phyloP scores from a whole-genome alignment of 2,888 invertebrate genomes.

The Pandemis corylana region DNA sequence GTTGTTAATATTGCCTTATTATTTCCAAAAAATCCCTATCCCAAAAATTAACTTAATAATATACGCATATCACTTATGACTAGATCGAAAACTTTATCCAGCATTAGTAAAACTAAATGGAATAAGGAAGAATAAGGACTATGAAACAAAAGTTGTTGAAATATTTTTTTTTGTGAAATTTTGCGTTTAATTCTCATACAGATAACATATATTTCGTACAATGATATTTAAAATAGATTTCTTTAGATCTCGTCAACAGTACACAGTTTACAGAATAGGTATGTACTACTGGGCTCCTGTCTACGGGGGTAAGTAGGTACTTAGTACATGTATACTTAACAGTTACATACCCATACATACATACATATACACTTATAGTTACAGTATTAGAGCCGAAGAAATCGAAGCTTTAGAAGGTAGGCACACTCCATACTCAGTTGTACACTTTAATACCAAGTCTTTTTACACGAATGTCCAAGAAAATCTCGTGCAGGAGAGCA shows the following conservation, averaged over 20 bases:
- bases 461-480: not conserved
- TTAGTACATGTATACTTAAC: slow-evolving; percentile 32
- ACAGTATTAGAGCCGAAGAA: slow-evolving; percentile 35
- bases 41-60: slow-evolving; percentile 12
- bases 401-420: slow-evolving; percentile 27
- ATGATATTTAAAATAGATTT: slow-evolving; percentile 84
- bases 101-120: not conserved
- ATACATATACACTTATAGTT: slow-evolving; percentile 33
- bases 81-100: not conserved
- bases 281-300: slow-evolving; percentile 22
- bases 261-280: slow-evolving; percentile 58
- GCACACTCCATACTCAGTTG: not conserved
- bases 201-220: slow-evolving; percentile 80
- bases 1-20: slow-evolving; percentile 51
- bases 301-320: slow-evolving; percentile 23
- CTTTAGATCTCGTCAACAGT: slow-evolving; percentile 74
- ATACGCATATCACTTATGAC: not conserved
- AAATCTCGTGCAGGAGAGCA: not conserved
- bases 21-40: slow-evolving; percentile 38
- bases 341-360: slow-evolving; percentile 30
- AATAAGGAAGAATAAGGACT: too few relatives aligned
- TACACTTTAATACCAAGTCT: not conserved
- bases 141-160: too few relatives aligned
- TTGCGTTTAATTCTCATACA: slow-evolving; percentile 75
- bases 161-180: slow-evolving; percentile 45